Percentiles rank a stretch among this genome's conserved stretches.
Conservation (phyloP, 2,888 invertebrate genomes). For the Shargacucullia verbasci region DNA sequence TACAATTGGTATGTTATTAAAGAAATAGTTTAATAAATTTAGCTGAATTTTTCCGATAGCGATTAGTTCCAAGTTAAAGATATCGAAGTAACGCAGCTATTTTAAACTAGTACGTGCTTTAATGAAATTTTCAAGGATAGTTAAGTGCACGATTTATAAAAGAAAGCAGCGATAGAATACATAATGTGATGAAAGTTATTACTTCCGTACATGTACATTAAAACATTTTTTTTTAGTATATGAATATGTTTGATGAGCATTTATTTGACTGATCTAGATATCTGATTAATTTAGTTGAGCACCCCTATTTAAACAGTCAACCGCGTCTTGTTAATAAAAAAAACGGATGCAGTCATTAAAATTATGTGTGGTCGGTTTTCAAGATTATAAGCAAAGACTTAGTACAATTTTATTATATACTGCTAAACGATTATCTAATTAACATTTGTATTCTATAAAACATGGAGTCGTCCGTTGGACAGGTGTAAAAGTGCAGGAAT, state of each 20-base stretch:
- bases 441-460: slow-evolving; percentile 37
- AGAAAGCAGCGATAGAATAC: too few relatives aligned
- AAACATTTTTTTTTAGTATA: too few relatives aligned
- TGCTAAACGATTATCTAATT: slow-evolving; percentile 28
- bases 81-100: slow-evolving; percentile 14
- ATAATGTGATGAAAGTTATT: too few relatives aligned
- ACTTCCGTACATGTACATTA: too few relatives aligned
- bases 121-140: slow-evolving; percentile 20
- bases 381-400: neutral
- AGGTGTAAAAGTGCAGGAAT: slow-evolving; percentile 76
- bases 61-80: slow-evolving; percentile 10
- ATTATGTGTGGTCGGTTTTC: neutral
- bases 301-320: neutral
- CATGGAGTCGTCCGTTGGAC: slow-evolving; percentile 62
- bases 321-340: neutral
- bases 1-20: slow-evolving; percentile 11
- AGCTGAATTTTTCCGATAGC: too few relatives aligned
- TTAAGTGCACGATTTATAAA: slow-evolving; percentile 4
- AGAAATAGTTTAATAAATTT: neutral
- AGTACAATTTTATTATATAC: slow-evolving; percentile 4
- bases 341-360: neutral
- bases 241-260: too few relatives aligned
- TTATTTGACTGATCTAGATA: too few relatives aligned
- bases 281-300: neutral
- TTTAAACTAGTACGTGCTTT: slow-evolving; percentile 27